Evolutionary conservation across 1,140 invertebrate species (phyloP).

Genomic region (Leucophenga varia): DNA sequence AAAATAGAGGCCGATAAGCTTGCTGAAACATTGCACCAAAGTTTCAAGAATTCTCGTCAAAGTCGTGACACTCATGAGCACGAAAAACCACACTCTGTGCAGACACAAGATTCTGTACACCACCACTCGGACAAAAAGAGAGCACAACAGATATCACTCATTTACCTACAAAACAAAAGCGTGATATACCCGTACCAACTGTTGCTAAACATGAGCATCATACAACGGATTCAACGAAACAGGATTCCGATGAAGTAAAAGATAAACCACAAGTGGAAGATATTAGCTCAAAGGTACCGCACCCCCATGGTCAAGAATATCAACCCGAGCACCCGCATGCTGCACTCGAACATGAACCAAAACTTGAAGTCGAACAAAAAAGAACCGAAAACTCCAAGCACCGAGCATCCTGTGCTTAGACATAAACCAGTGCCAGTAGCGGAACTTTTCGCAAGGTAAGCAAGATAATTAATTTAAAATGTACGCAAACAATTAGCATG

Average conservation of each 20-base stretch:
- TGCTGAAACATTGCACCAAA: too few species aligned
- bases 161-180: slow-evolving; percentile 15
- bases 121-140: background rate
- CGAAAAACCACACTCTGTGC: background rate
- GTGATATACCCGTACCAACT: slow-evolving; percentile 41
- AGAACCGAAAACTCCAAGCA: too few species aligned
- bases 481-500: slow-evolving; percentile 9
- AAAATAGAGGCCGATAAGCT: too few species aligned
- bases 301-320: background rate
- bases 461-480: slow-evolving; percentile 6
- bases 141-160: background rate
- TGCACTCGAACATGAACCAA: too few species aligned
- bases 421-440: slow-evolving; percentile 32
- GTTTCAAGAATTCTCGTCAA: too few species aligned
- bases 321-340: too few species aligned
- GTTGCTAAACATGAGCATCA: slow-evolving; percentile 7
- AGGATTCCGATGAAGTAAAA: slow-evolving; percentile 8
- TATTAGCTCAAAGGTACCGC: background rate
- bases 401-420: slow-evolving; percentile 10
- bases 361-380: too few species aligned
- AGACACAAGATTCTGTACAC: background rate
- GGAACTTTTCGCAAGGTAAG: slow-evolving; percentile 26
- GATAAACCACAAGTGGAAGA: slow-evolving; percentile 5
- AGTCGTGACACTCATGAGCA: too few species aligned
- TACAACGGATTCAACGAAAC: slow-evolving; percentile 9